Evolutionary conservation across 2,113 vertebrate genomes (phyloP).

Genomic region (Pygathrix nemaeus): DNA sequence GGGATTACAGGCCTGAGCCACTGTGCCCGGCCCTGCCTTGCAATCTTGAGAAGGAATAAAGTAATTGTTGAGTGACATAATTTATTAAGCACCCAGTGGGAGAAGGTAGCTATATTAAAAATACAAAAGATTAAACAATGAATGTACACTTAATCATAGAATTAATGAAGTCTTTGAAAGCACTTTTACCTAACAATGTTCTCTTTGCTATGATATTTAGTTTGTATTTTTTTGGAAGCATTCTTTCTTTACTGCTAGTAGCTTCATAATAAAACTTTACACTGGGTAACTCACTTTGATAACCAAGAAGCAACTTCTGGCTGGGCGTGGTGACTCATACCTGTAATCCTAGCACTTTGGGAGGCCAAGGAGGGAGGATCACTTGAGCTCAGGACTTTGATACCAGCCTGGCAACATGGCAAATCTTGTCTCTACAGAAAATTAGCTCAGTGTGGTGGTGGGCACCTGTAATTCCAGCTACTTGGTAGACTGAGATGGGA

Average conservation of each 20-base stretch:
- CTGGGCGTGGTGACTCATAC: no score
- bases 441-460: no score
- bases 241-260: slow-evolving; percentile 15
- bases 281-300: not conserved
- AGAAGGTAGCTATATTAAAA: not conserved
- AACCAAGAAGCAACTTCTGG: not conserved
- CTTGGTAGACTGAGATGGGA: no score
- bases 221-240: not conserved
- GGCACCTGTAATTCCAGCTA: no score
- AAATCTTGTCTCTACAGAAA: no score
- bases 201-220: not conserved
- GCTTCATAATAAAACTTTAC: slow-evolving; percentile 2
- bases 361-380: no score
- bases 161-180: slow-evolving; percentile 8
- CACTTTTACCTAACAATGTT: not conserved
- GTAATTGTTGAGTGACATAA: not conserved
- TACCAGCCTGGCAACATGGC: no score
- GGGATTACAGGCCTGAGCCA: no score
- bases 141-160: not conserved
- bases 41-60: not conserved
- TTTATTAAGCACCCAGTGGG: not conserved
- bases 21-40: not conserved
- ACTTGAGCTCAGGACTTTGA: no score
- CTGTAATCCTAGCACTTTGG: no score
- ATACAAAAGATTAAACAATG: not conserved